phyloP scores from a whole-genome alignment of 2,113 vertebrate species.

The Machaerirhynchus nigripectus region DNA sequence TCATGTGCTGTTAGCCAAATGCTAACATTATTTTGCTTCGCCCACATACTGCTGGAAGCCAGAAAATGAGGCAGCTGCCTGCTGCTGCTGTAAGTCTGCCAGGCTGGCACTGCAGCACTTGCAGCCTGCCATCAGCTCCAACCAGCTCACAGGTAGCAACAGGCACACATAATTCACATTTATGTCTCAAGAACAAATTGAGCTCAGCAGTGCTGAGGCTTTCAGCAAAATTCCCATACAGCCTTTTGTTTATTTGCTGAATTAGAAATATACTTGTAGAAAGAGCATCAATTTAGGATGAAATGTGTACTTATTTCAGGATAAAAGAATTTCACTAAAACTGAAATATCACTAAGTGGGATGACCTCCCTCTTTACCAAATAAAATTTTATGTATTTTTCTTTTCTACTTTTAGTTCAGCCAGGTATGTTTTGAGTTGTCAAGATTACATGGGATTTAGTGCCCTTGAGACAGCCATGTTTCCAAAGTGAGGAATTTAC shows the following conservation, averaged over 20 bases:
- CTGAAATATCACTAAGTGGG: neutral
- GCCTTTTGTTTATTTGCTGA: neutral
- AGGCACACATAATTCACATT: neutral
- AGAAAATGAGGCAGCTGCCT: constrained; percentile 8
- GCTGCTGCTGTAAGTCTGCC: neutral
- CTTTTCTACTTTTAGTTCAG: neutral
- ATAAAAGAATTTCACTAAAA: neutral
- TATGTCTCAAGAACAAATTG: neutral
- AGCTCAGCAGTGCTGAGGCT: neutral
- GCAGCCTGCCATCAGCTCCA: neutral
- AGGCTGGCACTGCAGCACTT: neutral
- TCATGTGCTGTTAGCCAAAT: neutral
- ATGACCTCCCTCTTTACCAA: neutral
- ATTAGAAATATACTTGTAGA: neutral
- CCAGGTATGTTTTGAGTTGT: neutral
- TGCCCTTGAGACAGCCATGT: neutral
- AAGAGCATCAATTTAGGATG: neutral
- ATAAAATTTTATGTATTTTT: neutral
- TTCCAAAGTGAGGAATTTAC: neutral
- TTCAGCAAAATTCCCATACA: neutral
- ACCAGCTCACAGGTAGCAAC: constrained; percentile 7
- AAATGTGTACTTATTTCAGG: neutral
- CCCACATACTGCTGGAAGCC: neutral
- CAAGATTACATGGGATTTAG: neutral
- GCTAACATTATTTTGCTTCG: constrained; percentile 38